A percentile compares a stretch with the other conserved stretches of the same genome.
Conservation (phyloP, 2,113 vertebrate species). For the Ageneiosus marmoratus region DNA sequence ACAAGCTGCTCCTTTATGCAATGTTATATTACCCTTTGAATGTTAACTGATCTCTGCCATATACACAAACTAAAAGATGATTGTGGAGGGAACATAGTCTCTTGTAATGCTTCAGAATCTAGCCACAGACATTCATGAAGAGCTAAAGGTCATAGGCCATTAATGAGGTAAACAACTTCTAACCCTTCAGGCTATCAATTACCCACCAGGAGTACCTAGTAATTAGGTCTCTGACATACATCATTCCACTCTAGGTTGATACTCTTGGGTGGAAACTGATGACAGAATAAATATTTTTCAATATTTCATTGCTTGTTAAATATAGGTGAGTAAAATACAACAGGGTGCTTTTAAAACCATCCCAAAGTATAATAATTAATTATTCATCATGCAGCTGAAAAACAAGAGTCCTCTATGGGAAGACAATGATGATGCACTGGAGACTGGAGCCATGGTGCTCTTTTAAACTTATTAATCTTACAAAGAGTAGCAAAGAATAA, state of each 20-base stretch:
- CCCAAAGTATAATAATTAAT: constrained; percentile 29
- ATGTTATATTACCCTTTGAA: no score
- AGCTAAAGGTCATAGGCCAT: not conserved
- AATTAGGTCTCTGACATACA: not conserved
- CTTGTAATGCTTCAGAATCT: not conserved
- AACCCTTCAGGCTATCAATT: not conserved
- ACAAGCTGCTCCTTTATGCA: no score
- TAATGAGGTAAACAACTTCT: not conserved
- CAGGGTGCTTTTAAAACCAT: not conserved
- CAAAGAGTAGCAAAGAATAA: not conserved
- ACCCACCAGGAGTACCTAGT: not conserved
- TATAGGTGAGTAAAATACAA: constrained; percentile 15
- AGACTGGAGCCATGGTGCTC: not conserved
- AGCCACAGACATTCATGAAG: not conserved
- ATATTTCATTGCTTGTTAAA: not conserved
- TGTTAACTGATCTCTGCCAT: no score
- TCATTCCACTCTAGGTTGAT: not conserved
- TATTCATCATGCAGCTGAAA: constrained; percentile 34
- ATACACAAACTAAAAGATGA: no score
- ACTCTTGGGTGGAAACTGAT: constrained; percentile 3
- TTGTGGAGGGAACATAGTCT: not conserved
- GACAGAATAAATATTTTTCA: constrained; percentile 29
- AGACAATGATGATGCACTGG: not conserved
- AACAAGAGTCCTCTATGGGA: constrained; percentile 39
- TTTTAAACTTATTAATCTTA: not conserved